Base-by-base conservation (phyloP, 2,888 invertebrate genomes). In the Drosophila monieri region DNA sequence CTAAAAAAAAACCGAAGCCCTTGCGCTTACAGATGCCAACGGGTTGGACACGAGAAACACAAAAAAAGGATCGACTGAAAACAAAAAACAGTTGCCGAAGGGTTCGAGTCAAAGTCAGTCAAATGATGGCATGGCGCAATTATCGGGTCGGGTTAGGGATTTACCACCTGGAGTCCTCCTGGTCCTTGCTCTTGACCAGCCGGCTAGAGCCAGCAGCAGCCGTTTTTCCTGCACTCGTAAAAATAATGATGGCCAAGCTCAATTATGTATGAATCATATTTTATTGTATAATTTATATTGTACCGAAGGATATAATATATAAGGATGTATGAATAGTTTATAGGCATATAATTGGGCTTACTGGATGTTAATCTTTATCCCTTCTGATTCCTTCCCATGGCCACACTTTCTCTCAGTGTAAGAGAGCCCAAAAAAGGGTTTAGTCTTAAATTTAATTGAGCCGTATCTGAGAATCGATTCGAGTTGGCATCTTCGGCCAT, bases 61-160 rank as follows among this genome's bases (percentile, higher is more conserved):
- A 72, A 47, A 56, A 61, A 74, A 74, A 73, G 67, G 69, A 64
- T 72, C 68, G 47, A 27, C 27, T 27, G 9, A 80, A 76, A 77
- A 30, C 46, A 51, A 27, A 64, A 85, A 84, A 83, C 85, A 78
- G 80, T 83, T 83, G 85, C 80, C 77, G 78, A 83, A 43, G 83
- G 83, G 83, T 79, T 78, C 71, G 74, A 76, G 79, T 77, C 81
- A 81, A 81, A 83, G 71, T 65, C 83, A 81, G 75, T 79, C 80
- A 80, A 79, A 81, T 54, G 69, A 68, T 69, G 73, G 73, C 74
- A 81, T 81, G 74, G 74, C 76, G 85, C 83, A 84, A 84, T 84
- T 84, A 85, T 80, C 76, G 77, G 58, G 52, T 59, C 76, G 73
- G 85, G 74, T 78, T 84, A 84, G 74, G 85, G 85, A 85, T 85